phyloP scores from a whole-genome alignment of 2,797 vertebrate species.

The Notamacropus eugenii region DNA sequence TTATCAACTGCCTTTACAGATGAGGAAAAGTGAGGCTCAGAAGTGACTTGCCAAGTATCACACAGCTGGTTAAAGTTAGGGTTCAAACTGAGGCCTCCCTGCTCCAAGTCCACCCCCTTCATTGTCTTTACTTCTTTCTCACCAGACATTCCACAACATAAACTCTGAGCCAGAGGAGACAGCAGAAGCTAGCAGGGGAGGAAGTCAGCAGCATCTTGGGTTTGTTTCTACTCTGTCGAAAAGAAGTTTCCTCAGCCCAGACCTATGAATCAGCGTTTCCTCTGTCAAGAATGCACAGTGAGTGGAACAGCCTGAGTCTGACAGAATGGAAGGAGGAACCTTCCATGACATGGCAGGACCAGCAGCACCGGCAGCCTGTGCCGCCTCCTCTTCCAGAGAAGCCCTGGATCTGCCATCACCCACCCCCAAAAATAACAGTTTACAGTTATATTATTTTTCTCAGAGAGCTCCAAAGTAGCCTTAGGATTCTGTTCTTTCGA shows the following conservation, averaged over 20 bases:
- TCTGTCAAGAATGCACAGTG: conserved; percentile 79
- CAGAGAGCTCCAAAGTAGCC: conserved; percentile 23
- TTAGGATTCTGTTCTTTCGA: neutral
- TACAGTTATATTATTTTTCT: conserved; percentile 56
- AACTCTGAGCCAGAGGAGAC: conserved; percentile 59
- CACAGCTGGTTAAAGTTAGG: neutral
- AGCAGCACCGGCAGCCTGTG: conserved; percentile 12
- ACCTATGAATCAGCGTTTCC: conserved; percentile 84
- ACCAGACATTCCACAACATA: neutral
- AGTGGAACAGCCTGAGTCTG: conserved; percentile 46
- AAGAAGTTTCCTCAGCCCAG: conserved; percentile 83
- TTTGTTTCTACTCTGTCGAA: conserved; percentile 80
- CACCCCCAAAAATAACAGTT: conserved; percentile 19
- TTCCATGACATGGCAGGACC: conserved; percentile 77
- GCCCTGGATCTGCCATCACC: conserved; percentile 62
- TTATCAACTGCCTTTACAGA: neutral
- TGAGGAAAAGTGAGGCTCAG: neutral
- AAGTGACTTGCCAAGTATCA: neutral
- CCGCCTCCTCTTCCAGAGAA: conserved; percentile 54
- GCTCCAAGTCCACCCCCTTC: neutral
- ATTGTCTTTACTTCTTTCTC: neutral
- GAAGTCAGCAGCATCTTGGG: conserved; percentile 57
- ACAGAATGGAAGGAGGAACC: conserved; percentile 77
- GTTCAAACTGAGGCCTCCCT: neutral
- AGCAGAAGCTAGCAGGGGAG: conserved; percentile 56